phyloP scores from a whole-genome alignment of 2,888 invertebrate species.

The Zygothrica quintamaculata region DNA sequence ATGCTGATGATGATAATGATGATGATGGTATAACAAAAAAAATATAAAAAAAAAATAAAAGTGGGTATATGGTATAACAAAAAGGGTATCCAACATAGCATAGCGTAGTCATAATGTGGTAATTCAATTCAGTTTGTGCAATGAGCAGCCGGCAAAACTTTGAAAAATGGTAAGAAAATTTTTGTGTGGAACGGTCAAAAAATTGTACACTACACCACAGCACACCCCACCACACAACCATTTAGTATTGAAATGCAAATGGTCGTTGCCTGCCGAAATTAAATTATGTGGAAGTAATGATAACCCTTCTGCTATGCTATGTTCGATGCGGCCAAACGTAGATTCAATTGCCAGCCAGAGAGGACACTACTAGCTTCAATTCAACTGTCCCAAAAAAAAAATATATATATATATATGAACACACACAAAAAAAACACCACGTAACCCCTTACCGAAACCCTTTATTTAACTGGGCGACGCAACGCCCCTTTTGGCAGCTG shows the following conservation, averaged over 20 bases:
- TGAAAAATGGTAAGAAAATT: slow-evolving; percentile 64
- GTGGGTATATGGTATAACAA: slow-evolving; percentile 41
- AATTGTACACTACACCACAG: slow-evolving; percentile 1
- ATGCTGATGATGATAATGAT: background rate
- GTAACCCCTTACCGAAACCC: slow-evolving; percentile 6
- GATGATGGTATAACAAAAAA: slow-evolving; percentile 1
- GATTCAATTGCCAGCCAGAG: slow-evolving; percentile 59
- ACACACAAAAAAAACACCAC: too few relatives aligned
- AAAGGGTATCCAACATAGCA: slow-evolving; percentile 49
- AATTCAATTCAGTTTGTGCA: slow-evolving; percentile 79
- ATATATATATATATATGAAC: too few relatives aligned
- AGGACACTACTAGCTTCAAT: background rate
- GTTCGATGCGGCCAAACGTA: slow-evolving; percentile 50
- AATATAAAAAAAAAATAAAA: too few relatives aligned
- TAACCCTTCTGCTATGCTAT: slow-evolving; percentile 72
- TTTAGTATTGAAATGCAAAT: slow-evolving; percentile 78
- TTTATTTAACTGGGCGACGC: slow-evolving; percentile 70
- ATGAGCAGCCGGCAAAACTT: slow-evolving; percentile 73
- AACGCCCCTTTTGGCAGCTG: slow-evolving; percentile 77
- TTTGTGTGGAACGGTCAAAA: slow-evolving; percentile 38
- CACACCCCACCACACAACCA: slow-evolving; percentile 11
- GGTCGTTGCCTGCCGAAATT: slow-evolving; percentile 79
- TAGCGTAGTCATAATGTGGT: slow-evolving; percentile 54
- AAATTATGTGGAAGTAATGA: slow-evolving; percentile 81
- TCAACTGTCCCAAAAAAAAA: background rate